Percentiles rank a stretch among this genome's conserved stretches.
phyloP scores from a whole-genome alignment of 2,113 vertebrate genomes.

The Chionodraco myersi region DNA sequence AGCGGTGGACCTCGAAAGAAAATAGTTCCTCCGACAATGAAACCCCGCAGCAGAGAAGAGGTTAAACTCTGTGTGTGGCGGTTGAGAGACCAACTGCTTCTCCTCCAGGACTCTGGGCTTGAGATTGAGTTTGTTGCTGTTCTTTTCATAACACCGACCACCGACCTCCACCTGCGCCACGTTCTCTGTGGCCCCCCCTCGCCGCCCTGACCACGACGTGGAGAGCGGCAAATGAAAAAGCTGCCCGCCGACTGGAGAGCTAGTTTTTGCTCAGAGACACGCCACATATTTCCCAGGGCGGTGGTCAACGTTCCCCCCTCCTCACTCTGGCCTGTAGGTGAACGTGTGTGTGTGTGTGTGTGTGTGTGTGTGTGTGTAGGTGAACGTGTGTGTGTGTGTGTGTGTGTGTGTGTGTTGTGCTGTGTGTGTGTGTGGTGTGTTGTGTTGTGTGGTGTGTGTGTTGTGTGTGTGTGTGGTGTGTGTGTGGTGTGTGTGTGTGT shows the following conservation, averaged over 20 bases:
- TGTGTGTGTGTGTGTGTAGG: too few relatives aligned
- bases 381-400: slow-evolving; percentile 20
- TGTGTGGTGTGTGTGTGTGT: too few relatives aligned
- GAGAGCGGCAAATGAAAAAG: slow-evolving; percentile 67
- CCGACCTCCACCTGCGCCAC: slow-evolving; percentile 12
- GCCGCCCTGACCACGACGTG: slow-evolving; percentile 14
- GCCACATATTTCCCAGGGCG: slow-evolving; percentile 69
- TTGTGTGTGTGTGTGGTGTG: background rate
- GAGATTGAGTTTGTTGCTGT: slow-evolving; percentile 71
- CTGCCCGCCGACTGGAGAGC: slow-evolving; percentile 49
- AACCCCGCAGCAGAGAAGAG: slow-evolving; percentile 12
- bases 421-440: slow-evolving; percentile 4
- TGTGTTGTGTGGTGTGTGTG: too few relatives aligned
- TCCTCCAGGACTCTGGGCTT: slow-evolving; percentile 55
- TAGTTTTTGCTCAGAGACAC: slow-evolving; percentile 58
- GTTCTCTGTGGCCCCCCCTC: slow-evolving; percentile 13
- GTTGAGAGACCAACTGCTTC: slow-evolving; percentile 20
- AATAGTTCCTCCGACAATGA: background rate
- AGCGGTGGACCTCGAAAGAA: background rate
- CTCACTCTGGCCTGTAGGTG: slow-evolving; percentile 45
- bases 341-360: background rate
- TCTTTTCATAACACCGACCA: slow-evolving; percentile 64
- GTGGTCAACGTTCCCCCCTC: slow-evolving; percentile 59
- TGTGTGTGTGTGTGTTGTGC: too few relatives aligned
- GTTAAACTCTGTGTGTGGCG: slow-evolving; percentile 38